phyloP scores from a whole-genome alignment of 2,113 vertebrate genomes.

The Emydura subglobosa region DNA sequence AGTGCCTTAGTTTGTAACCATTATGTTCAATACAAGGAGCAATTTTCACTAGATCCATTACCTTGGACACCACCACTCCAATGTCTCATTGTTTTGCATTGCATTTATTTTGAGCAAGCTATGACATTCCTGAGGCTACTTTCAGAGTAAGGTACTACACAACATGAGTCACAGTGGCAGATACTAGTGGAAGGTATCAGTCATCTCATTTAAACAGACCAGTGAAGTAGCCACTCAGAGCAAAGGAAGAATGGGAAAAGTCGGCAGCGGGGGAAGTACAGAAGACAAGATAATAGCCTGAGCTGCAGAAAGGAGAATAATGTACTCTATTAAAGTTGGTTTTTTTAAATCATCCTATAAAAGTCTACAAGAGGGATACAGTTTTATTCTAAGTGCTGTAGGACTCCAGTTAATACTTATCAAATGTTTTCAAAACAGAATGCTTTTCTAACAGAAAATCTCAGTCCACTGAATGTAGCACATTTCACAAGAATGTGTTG shows the following conservation, averaged over 20 bases:
- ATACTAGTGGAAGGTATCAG: not conserved
- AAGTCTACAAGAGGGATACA: not conserved
- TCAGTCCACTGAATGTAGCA: not conserved
- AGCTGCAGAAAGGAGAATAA: not conserved
- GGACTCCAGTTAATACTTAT: not conserved
- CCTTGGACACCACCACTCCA: not conserved
- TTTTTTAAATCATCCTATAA: not conserved
- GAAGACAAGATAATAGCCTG: not conserved
- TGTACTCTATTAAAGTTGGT: not conserved
- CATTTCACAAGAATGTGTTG: not conserved
- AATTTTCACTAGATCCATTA: not conserved
- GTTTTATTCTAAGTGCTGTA: not conserved
- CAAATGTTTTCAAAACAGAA: not conserved
- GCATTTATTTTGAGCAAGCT: no score
- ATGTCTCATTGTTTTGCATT: not conserved
- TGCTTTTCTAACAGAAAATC: not conserved
- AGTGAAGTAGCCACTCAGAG: not conserved
- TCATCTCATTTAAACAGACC: not conserved
- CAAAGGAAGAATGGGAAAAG: not conserved
- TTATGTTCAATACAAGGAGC: not conserved
- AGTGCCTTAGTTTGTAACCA: not conserved
- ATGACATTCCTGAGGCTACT: not conserved
- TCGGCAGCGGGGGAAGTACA: no score
- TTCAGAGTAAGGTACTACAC: not conserved
- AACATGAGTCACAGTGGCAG: not conserved